Conservation (phyloP, 2,888 invertebrate species). For the Folsomia manolachei region DNA sequence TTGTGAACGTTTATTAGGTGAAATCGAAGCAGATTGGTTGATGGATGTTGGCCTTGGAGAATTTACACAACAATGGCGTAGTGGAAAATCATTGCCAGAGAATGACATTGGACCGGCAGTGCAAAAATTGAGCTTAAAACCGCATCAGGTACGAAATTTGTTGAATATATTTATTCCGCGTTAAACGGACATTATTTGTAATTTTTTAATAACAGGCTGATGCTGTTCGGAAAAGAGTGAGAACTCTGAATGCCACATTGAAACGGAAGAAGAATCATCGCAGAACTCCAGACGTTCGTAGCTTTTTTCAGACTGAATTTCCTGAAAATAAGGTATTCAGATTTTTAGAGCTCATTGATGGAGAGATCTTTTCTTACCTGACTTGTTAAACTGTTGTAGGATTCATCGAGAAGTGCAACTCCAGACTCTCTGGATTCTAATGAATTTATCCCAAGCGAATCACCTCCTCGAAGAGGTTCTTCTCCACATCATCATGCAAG, state of each 20-base stretch:
- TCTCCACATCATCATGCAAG: slow-evolving; percentile 41
- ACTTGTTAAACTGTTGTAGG: slow-evolving; percentile 34
- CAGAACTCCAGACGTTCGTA: slow-evolving; percentile 49
- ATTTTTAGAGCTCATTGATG: background rate
- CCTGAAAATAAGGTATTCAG: slow-evolving; percentile 48
- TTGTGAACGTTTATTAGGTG: slow-evolving; percentile 29
- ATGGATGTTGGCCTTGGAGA: slow-evolving; percentile 49
- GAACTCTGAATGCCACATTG: slow-evolving; percentile 73
- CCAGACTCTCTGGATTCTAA: slow-evolving; percentile 80
- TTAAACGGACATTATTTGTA: background rate
- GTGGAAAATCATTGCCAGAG: slow-evolving; percentile 50
- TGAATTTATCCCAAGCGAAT: slow-evolving; percentile 47
- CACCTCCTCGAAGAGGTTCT: slow-evolving; percentile 46
- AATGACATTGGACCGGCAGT: slow-evolving; percentile 51
- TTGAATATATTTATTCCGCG: background rate
- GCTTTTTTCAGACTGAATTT: slow-evolving; percentile 50
- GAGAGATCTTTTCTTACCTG: slow-evolving; percentile 11
- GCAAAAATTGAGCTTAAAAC: slow-evolving; percentile 50
- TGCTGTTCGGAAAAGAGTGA: slow-evolving; percentile 70
- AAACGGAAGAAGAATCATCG: slow-evolving; percentile 59
- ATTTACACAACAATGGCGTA: slow-evolving; percentile 50
- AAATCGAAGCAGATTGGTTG: slow-evolving; percentile 50
- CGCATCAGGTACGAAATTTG: slow-evolving; percentile 49
- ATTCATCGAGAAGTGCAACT: slow-evolving; percentile 74
- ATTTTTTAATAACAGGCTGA: slow-evolving; percentile 62